Conservation (phyloP, 2,113 vertebrate species). For the Cercopithecus mona region DNA sequence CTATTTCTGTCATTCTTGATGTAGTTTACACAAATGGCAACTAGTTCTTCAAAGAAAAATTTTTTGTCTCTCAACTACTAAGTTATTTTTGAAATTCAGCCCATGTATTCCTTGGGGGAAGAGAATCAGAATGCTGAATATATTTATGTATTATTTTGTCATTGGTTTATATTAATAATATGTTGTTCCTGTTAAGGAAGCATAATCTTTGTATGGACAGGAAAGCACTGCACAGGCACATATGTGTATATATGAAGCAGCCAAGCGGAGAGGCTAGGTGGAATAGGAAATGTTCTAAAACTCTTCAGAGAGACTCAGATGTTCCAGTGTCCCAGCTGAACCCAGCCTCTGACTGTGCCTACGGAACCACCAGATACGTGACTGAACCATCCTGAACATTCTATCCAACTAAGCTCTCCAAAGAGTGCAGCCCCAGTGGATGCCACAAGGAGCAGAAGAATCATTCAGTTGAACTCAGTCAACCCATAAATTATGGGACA, state of each 20-base stretch:
- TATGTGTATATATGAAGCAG: not conserved
- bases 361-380: not conserved
- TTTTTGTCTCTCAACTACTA: not conserved
- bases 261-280: not conserved
- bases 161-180: not conserved
- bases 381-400: not conserved
- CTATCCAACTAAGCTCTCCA: not conserved
- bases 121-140: not conserved
- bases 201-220: not conserved
- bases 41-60: not conserved
- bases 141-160: not conserved
- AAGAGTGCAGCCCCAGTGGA: not conserved
- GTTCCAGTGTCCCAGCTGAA: not conserved
- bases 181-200: not conserved
- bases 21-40: not conserved
- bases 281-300: not conserved
- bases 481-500: not conserved
- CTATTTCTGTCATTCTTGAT: slow-evolving; percentile 28
- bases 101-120: not conserved
- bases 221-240: not conserved
- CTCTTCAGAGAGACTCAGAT: not conserved
- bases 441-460: not conserved
- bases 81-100: slow-evolving; percentile 27
- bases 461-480: not conserved
- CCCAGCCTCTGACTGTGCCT: not conserved